A percentile compares a stretch with the other conserved stretches of the same genome.
Conservation (phyloP, 2,113 vertebrate genomes). For the Sitta europaea region DNA sequence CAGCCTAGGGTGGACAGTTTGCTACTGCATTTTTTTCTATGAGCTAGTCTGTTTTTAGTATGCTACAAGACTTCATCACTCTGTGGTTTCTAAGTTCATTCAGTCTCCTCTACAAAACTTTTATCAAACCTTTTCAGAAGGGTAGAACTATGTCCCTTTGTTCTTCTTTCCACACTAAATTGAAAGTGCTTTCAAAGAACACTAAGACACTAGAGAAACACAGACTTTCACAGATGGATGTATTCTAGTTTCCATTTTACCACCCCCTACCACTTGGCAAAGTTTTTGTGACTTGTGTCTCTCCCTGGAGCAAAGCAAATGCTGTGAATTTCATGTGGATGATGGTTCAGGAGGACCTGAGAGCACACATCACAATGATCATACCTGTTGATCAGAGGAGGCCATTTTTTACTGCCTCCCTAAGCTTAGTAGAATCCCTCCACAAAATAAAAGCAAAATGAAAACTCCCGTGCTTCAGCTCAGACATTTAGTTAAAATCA, state of each 20-base stretch:
- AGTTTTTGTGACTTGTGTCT: neutral
- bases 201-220: neutral
- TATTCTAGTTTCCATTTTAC: neutral
- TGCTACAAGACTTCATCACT: neutral
- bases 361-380: accelerated
- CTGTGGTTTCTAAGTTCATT: neutral
- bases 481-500: neutral
- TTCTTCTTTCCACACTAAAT: neutral
- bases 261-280: neutral
- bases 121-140: neutral
- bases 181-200: neutral
- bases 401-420: neutral
- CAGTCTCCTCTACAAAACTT: neutral
- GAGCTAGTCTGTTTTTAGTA: neutral
- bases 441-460: neutral
- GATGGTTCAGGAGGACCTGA: neutral
- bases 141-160: neutral
- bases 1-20: neutral
- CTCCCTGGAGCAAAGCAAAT: neutral
- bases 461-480: neutral
- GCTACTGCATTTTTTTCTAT: neutral
- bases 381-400: neutral
- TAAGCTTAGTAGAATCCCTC: neutral
- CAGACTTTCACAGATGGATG: neutral
- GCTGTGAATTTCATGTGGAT: neutral